Base-by-base conservation (phyloP, 92 coral and sea anemone species). In the Galaxea fascicularis region DNA sequence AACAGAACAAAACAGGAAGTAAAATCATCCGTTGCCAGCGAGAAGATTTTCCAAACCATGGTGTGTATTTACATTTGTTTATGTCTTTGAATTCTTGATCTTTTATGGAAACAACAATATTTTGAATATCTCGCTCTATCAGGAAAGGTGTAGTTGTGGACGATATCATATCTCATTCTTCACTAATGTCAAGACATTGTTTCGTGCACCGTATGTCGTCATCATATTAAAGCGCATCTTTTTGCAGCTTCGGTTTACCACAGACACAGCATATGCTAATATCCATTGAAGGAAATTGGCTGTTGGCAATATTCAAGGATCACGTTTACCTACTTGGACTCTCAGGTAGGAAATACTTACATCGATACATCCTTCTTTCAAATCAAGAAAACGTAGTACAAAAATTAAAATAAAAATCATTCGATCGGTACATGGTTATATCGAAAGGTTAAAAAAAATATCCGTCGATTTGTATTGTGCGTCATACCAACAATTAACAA, bases 201-300 rank as follows among this genome's bases (percentile, higher is more conserved):
- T 4, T 9, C 31, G 7, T 62, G 13, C 56, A 49, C 56, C 11
- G 56, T 15, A 49, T 49, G 17, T 15, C 17, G 56, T 49, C 56
- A 49, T 15, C 56, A 49, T 49, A n/a, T 46, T 46, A 46, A 8
- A 46, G 51, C 51, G 12, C 51, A 46, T 0, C 51, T 46, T 46
- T 59, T 53, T 53, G 20, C 26, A 59, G 65, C 22, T 60, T 13
- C 29, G n/a, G 24, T 30, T 47, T 26, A 74, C 79, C 65, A 30
- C 79, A 74, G 54, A 51, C 16, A 17, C 10, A 31, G 66, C 29
- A 24, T 52, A 53, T 73, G 78, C 24, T 28, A 73, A 73, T 73
- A 51, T 47, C 6, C 0, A 16, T 12, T 15, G 16, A 71, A 1
- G 39, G 20, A 53, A 31, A 35, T 2, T 49, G 56, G n/a, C 20